Conservation (phyloP, 2,888 invertebrate genomes). For the Plagodis pulveraria region DNA sequence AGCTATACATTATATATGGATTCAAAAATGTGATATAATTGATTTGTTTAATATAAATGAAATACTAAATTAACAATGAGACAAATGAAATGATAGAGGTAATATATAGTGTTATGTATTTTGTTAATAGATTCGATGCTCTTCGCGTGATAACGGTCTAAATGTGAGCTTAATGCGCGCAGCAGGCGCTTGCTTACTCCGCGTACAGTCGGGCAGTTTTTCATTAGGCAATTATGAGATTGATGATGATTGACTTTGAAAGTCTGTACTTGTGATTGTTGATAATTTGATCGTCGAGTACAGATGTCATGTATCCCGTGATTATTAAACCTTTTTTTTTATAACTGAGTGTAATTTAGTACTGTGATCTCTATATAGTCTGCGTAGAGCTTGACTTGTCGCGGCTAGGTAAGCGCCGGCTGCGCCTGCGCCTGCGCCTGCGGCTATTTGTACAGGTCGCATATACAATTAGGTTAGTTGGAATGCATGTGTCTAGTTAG, state of each 20-base stretch:
- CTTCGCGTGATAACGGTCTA: conserved; percentile 1
- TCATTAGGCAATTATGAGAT: too few species aligned
- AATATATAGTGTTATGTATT: conserved; percentile 12
- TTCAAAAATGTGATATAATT: neutral
- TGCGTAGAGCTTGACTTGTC: too few species aligned
- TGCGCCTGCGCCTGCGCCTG: neutral
- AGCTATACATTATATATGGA: conserved; percentile 3
- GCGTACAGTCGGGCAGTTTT: too few species aligned
- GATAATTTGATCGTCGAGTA: too few species aligned
- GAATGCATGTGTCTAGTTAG: conserved; percentile 20
- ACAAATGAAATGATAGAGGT: conserved; percentile 11
- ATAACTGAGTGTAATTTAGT: too few species aligned
- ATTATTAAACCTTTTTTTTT: too few species aligned
- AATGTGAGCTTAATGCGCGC: conserved; percentile 1
- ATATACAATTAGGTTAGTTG: conserved; percentile 25
- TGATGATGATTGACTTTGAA: too few species aligned
- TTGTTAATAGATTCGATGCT: conserved; percentile 7
- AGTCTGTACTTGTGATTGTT: too few species aligned
- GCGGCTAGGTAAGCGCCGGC: too few species aligned
- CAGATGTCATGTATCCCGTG: too few species aligned
- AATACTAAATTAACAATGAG: conserved; percentile 8
- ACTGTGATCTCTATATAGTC: too few species aligned
- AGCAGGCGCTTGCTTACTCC: neutral
- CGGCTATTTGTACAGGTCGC: conserved; percentile 23
- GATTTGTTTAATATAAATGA: conserved; percentile 1